phyloP scores from a whole-genome alignment of 2,113 vertebrate species.

The Hoplias malabaricus region DNA sequence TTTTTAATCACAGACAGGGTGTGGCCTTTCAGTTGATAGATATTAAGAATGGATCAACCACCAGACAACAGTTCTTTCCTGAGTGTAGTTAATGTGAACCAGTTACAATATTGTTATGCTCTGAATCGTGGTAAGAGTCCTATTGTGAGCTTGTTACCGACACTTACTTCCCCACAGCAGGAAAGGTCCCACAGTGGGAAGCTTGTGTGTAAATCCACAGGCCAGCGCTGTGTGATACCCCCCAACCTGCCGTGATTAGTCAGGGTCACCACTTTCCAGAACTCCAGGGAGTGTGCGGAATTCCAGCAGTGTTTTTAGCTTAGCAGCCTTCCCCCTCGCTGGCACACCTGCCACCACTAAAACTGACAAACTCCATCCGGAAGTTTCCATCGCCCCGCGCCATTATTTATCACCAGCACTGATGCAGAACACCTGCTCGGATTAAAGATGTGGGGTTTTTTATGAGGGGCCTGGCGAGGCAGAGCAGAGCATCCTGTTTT shows the following conservation, averaged over 20 bases:
- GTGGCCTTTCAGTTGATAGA: too few species aligned
- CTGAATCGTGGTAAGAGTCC: too few species aligned
- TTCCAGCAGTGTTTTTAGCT: slow-evolving; percentile 24
- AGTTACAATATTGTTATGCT: too few species aligned
- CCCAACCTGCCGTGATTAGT: slow-evolving; percentile 32
- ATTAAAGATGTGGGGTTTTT: slow-evolving; percentile 14
- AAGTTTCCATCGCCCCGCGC: neutral
- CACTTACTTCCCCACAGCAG: neutral
- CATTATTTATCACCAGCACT: slow-evolving; percentile 30
- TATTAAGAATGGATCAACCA: too few species aligned
- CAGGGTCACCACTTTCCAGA: slow-evolving; percentile 8
- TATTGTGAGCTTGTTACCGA: neutral
- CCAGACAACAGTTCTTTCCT: too few species aligned
- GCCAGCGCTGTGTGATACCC: neutral
- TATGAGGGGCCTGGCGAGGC: slow-evolving; percentile 12
- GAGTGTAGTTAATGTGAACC: too few species aligned
- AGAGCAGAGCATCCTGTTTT: neutral
- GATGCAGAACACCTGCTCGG: slow-evolving; percentile 31
- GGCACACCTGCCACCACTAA: slow-evolving; percentile 37
- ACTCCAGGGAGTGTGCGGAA: slow-evolving; percentile 15
- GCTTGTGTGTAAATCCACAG: neutral
- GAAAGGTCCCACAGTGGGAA: neutral
- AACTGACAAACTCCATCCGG: neutral
- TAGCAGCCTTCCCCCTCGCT: slow-evolving; percentile 13
- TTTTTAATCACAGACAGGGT: too few species aligned